Conservation (phyloP, 1,140 invertebrate genomes). For the Reticulitermes speratus region DNA sequence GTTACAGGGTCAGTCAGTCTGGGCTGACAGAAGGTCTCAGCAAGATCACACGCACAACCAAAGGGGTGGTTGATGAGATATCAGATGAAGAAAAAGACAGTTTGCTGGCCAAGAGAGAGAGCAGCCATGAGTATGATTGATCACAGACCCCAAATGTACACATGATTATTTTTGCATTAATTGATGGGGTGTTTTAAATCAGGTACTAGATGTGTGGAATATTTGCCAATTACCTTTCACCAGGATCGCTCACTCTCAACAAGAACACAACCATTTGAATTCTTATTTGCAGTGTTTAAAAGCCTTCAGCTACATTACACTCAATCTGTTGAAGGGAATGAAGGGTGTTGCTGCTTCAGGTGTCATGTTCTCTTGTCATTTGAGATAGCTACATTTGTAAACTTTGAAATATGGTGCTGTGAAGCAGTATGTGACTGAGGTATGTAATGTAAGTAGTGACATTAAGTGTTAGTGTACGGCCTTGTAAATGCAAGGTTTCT, state of each 20-base stretch:
- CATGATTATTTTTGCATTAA: background rate
- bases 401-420: no score
- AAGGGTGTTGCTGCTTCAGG: no score
- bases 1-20: conserved; percentile 46
- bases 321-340: no score
- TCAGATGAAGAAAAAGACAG: conserved; percentile 61
- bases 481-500: no score
- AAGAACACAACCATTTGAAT: no score
- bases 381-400: no score
- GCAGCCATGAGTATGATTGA: conserved; percentile 73
- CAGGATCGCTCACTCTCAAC: background rate
- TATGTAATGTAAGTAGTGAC: no score
- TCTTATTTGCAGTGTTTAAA: no score
- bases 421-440: no score
- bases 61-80: conserved; percentile 49
- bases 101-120: conserved; percentile 64
- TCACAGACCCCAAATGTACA: conserved; percentile 7
- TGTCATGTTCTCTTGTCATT: no score
- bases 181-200: background rate
- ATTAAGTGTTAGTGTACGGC: no score
- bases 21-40: conserved; percentile 54
- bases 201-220: background rate
- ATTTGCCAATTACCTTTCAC: background rate
- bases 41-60: conserved; percentile 45
- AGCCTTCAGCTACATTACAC: no score